phyloP scores from a whole-genome alignment of 2,888 invertebrate species.

The Augochlorella aurata region DNA sequence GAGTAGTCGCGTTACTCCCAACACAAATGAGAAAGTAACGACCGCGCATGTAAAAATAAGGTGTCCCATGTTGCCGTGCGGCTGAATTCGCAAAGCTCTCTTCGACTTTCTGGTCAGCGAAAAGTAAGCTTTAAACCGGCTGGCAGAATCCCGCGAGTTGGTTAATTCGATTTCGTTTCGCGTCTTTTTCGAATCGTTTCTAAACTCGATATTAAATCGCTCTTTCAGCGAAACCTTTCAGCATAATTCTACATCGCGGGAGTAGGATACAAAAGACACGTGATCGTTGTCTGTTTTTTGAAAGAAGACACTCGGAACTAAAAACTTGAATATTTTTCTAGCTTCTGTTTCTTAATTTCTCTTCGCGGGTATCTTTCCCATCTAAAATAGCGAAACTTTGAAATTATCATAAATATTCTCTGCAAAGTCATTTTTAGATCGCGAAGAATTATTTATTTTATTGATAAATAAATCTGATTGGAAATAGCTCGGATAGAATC shows the following conservation, averaged over 20 bases:
- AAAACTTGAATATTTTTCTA: no score
- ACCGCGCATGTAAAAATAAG: background rate
- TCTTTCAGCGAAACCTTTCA: background rate
- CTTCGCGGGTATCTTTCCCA: no score
- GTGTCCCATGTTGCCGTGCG: background rate
- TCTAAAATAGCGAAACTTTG: no score
- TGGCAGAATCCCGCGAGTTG: background rate
- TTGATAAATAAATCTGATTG: no score
- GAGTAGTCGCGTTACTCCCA: conserved; percentile 22
- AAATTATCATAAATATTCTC: no score
- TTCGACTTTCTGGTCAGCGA: background rate
- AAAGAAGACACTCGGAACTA: no score
- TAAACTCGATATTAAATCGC: background rate
- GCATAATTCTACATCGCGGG: background rate
- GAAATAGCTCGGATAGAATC: no score
- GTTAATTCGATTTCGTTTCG: background rate
- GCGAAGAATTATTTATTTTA: no score
- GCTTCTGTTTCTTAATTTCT: no score
- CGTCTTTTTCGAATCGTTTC: background rate
- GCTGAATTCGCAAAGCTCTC: background rate
- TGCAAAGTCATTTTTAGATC: no score
- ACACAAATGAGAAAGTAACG: background rate
- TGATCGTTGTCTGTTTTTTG: no score
- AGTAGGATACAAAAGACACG: background rate
- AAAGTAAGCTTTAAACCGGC: background rate